Evolutionary conservation across 2,797 vertebrate species (phyloP).

Genomic region (Periparus ater): DNA sequence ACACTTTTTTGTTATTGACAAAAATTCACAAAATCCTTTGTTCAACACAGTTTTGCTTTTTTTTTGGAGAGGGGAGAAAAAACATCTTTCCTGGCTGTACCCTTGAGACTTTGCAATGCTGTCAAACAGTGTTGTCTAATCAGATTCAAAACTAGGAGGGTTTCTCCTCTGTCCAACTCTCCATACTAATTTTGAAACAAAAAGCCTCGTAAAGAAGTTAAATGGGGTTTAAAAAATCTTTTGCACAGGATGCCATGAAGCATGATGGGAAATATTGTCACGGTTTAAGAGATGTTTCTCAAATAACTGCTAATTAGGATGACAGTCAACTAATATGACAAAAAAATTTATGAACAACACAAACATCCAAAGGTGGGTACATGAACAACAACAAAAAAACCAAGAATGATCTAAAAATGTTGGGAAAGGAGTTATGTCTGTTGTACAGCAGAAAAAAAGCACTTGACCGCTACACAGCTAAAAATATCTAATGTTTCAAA

Average conservation of each 20-base stretch:
- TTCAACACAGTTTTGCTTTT: not conserved
- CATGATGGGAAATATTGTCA: slow-evolving; percentile 76
- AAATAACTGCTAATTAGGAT: slow-evolving; percentile 46
- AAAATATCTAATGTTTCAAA: slow-evolving; percentile 70
- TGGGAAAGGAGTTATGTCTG: slow-evolving; percentile 67
- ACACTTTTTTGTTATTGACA: not conserved
- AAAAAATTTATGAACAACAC: slow-evolving; percentile 58
- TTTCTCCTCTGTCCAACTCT: not conserved
- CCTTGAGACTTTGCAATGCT: not conserved
- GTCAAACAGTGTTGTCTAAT: not conserved
- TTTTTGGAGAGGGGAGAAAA: not conserved
- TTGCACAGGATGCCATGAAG: slow-evolving; percentile 67
- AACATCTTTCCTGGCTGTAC: not conserved
- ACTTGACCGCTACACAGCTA: slow-evolving; percentile 75
- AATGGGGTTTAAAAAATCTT: not conserved
- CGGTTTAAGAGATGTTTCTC: slow-evolving; percentile 64
- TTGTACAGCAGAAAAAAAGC: slow-evolving; percentile 71
- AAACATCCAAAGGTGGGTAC: slow-evolving; percentile 63
- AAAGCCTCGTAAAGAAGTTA: not conserved
- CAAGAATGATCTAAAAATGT: slow-evolving; percentile 65
- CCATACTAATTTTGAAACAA: slow-evolving; percentile 6
- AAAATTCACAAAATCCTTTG: not conserved
- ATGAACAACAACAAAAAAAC: slow-evolving; percentile 71
- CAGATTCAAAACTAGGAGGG: not conserved
- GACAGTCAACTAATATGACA: slow-evolving; percentile 32